Conservation (phyloP, 2,888 invertebrate genomes). For the Spatulosminthurus flaviceps region DNA sequence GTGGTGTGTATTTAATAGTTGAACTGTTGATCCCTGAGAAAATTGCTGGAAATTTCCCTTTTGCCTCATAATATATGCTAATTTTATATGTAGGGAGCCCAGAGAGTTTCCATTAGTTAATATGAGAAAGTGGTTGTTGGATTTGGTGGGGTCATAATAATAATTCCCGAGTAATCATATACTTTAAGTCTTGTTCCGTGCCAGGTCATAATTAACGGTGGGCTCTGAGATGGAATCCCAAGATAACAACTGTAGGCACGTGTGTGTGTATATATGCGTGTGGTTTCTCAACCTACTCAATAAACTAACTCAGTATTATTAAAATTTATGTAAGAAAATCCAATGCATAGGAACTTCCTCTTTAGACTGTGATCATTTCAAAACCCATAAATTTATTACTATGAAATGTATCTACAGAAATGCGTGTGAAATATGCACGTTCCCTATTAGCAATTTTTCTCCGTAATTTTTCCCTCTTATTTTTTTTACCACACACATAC, state of each 20-base stretch:
- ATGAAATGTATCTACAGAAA: too few relatives aligned
- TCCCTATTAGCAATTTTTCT: too few relatives aligned
- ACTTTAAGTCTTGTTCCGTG: conserved; percentile 48
- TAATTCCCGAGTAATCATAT: conserved; percentile 3
- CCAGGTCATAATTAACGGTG: conserved; percentile 53
- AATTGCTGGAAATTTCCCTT: not conserved
- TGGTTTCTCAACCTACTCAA: too few relatives aligned
- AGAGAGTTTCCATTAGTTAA: too few relatives aligned
- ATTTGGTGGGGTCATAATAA: not conserved
- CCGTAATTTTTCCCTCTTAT: too few relatives aligned
- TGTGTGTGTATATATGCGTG: conserved; percentile 25
- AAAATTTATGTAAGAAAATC: not conserved
- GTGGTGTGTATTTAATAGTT: too few relatives aligned
- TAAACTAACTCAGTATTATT: too few relatives aligned
- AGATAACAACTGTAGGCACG: not conserved
- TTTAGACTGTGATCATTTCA: not conserved
- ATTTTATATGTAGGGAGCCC: not conserved
- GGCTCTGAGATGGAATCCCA: not conserved
- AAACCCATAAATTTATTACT: not conserved
- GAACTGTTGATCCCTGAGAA: too few relatives aligned
- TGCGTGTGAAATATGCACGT: not conserved
- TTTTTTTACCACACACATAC: too few relatives aligned
- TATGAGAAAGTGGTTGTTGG: too few relatives aligned
- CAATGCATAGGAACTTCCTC: not conserved
- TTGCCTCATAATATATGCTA: not conserved